Conservation (phyloP, 2,113 vertebrate species). For the Lamprologus speciosus region DNA sequence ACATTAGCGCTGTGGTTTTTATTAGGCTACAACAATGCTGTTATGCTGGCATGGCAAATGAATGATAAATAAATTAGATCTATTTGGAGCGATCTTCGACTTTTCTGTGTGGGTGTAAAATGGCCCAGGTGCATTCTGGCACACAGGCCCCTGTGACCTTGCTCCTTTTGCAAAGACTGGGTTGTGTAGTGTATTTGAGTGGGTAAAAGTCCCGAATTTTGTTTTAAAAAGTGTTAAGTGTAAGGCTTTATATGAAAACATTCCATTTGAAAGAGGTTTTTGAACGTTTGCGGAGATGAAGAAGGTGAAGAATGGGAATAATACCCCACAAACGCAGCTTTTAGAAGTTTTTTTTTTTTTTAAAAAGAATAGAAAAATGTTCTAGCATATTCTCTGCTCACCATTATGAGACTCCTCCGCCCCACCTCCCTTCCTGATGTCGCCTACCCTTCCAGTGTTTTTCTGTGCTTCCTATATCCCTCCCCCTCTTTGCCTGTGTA, state of each 20-base stretch:
- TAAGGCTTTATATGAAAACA: slow-evolving; percentile 46
- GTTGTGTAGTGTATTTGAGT: neutral
- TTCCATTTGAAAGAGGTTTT: slow-evolving; percentile 43
- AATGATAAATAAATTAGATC: neutral
- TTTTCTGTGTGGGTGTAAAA: neutral
- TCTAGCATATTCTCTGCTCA: slow-evolving; percentile 82
- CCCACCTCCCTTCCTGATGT: slow-evolving; percentile 56
- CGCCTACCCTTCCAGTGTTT: slow-evolving; percentile 81
- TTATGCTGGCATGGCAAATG: slow-evolving; percentile 58
- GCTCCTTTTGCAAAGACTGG: neutral
- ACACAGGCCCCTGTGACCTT: neutral
- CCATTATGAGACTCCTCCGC: slow-evolving; percentile 79
- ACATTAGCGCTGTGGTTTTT: slow-evolving; percentile 26
- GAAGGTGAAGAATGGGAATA: slow-evolving; percentile 58
- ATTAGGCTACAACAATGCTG: slow-evolving; percentile 18
- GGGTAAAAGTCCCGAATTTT: neutral
- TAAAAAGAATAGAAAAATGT: slow-evolving; percentile 68
- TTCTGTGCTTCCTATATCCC: slow-evolving; percentile 17
- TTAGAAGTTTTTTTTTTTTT: slow-evolving; percentile 51
- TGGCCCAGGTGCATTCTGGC: neutral
- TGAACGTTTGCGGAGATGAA: slow-evolving; percentile 55
- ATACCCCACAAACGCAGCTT: slow-evolving; percentile 66
- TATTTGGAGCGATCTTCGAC: neutral
- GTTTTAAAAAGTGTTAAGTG: slow-evolving; percentile 53
- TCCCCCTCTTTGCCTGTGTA: slow-evolving; percentile 73